Conservation (phyloP, 2,797 vertebrate species). For the Sylvilagus floridanus region DNA sequence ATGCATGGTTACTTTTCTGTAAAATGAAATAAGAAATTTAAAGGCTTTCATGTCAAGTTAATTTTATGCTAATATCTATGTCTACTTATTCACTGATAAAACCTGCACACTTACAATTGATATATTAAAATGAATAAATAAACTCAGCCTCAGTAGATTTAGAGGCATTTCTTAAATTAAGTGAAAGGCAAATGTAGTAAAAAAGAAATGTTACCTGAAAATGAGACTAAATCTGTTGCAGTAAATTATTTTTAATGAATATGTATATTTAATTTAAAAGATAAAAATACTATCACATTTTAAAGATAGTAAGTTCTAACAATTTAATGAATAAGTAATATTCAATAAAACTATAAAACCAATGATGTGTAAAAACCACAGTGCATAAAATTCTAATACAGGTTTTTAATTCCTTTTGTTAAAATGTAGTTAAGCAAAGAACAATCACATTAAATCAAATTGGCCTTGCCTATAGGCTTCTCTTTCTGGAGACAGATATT, state of each 20-base stretch:
- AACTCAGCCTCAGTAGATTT: background rate
- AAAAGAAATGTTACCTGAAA: background rate
- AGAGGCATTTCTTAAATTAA: constrained; percentile 50
- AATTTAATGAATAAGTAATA: constrained; percentile 53
- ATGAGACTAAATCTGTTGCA: background rate
- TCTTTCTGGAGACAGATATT: constrained; percentile 53
- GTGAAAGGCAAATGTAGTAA: background rate
- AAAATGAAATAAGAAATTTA: constrained; percentile 20
- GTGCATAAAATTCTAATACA: constrained; percentile 13
- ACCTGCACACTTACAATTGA: background rate
- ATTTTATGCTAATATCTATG: background rate
- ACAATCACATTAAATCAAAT: background rate
- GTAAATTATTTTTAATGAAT: constrained; percentile 28
- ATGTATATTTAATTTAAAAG: constrained; percentile 23
- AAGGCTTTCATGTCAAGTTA: background rate
- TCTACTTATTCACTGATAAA: background rate
- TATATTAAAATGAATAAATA: constrained; percentile 45
- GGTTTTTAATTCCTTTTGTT: constrained; percentile 24
- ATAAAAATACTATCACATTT: background rate
- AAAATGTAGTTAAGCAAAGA: constrained; percentile 46
- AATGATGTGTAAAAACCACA: constrained; percentile 26
- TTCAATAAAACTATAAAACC: constrained; percentile 31
- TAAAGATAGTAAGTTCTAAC: constrained; percentile 40
- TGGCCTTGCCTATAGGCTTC: background rate
- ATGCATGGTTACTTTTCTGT: background rate